Percentiles rank a stretch among this genome's conserved stretches.
phyloP scores from a whole-genome alignment of 1,140 invertebrate species.

The Pteromalus puparum region DNA sequence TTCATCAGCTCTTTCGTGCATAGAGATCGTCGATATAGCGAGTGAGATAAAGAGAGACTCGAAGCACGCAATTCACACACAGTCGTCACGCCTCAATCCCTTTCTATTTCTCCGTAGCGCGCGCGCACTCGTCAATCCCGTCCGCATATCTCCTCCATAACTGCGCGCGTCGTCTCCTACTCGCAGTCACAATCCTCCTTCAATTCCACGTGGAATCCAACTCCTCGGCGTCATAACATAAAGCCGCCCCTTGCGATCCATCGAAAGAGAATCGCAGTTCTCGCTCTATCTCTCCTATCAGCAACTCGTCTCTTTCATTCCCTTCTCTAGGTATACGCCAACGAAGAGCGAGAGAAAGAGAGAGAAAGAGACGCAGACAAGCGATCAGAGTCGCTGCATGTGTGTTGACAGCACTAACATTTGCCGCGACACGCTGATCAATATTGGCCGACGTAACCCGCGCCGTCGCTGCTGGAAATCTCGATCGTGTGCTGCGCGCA shows the following conservation, averaged over 20 bases:
- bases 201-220: background rate
- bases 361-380: background rate
- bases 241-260: background rate
- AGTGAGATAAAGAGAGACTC: too few relatives aligned
- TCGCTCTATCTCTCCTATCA: background rate
- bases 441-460: slow-evolving; percentile 52
- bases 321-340: too few relatives aligned
- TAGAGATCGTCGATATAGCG: too few relatives aligned
- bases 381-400: slow-evolving; percentile 46
- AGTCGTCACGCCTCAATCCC: background rate
- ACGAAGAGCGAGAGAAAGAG: background rate
- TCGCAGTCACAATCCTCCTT: background rate
- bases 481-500: slow-evolving; percentile 38
- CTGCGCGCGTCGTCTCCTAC: background rate
- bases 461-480: slow-evolving; percentile 33
- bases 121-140: background rate
- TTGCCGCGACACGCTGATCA: slow-evolving; percentile 53
- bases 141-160: background rate
- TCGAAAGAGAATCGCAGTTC: background rate
- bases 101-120: background rate
- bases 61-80: background rate
- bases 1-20: background rate
- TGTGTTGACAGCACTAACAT: slow-evolving; percentile 57
- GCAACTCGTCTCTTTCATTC: background rate
- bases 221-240: background rate